Evolutionary conservation across 2,888 invertebrate genomes (phyloP), one percentile per base, ranked within the genome.

Genomic region (Pollenia griseotomentosa): DNA sequence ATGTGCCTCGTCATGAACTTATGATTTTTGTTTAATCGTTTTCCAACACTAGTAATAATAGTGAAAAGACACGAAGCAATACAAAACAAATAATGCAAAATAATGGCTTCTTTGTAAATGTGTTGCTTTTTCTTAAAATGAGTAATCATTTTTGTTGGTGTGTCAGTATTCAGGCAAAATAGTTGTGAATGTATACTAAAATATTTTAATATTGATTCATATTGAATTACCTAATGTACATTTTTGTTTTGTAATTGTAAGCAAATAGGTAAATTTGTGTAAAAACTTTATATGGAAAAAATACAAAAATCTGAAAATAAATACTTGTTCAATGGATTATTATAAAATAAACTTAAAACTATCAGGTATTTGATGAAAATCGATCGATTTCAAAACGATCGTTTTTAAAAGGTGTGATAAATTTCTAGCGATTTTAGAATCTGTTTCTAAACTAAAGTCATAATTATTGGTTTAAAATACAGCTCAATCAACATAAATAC

Each of bases 221-320:
- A 92, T 92, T 92, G 92, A 92, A 91, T 92, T 89, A 59, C 74
- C 46, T 68, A 68, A 65, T 87, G 65, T 86, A 86, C 33, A 66
- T 55, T 82, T 75, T 81, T 73, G 61, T 77, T 80, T 53, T 73
- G 63, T 79, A 75, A 73, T 78, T 65, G 7, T 87, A 87, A 87
- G 87, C 10, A 53, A 77, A 16, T 82, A 78, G 73, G 65, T 73
- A 70, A 77, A 44, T 78, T 84, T 87, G 59, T 84, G 81, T 84
- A 57, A 87, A 79, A 83, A 48, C 44, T 68, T 55, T 71, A 63
- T 71, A 33, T 57, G 73, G 42, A 71, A 51, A 77, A 33, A 53
- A 61, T n/a, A 61, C 2, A 57, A 66, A 80, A 86, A 77, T 65
- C 70, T 78, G 12, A 80, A 82, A 88, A 83, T 78, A 88, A 85